Percentiles rank a stretch among this genome's conserved stretches.
Evolutionary conservation across 2,797 vertebrate genomes (phyloP).

Genomic region (Odontamblyopus lacepedii): DNA sequence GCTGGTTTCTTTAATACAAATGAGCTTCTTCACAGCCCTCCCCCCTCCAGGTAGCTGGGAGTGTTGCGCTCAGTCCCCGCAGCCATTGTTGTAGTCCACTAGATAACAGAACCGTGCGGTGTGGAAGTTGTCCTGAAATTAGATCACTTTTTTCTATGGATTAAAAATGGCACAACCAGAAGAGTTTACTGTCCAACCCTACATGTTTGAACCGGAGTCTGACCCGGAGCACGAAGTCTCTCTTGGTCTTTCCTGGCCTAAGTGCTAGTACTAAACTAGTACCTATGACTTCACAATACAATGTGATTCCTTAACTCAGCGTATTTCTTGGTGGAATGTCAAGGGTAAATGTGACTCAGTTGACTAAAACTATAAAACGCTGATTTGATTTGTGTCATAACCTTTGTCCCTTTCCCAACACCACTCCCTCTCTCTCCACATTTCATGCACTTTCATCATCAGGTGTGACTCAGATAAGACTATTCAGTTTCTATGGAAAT

Average conservation of each 20-base stretch:
- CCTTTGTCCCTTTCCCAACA: not conserved
- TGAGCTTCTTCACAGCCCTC: too few species aligned
- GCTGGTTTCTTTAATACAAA: too few species aligned
- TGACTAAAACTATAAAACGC: not conserved
- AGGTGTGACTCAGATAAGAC: not conserved
- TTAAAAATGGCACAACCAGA: too few species aligned
- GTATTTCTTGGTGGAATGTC: not conserved
- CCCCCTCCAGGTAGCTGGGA: too few species aligned
- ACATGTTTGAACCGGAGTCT: too few species aligned
- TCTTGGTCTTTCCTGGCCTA: not conserved
- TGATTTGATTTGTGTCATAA: not conserved
- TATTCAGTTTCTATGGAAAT: not conserved
- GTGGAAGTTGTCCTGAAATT: too few species aligned
- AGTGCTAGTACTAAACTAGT: not conserved
- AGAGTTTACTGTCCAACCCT: too few species aligned
- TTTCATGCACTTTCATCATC: not conserved
- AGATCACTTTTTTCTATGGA: too few species aligned
- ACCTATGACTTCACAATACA: not conserved
- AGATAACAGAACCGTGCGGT: too few species aligned
- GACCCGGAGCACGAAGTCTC: too few species aligned
- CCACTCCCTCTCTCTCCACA: conserved; percentile 9
- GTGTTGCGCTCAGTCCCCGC: too few species aligned
- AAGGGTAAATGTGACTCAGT: not conserved
- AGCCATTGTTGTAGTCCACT: too few species aligned
- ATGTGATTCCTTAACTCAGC: not conserved